A percentile compares a stretch with the other conserved stretches of the same genome.
phyloP scores from a whole-genome alignment of 2,888 invertebrate genomes.

The Pristionchus mayeri region DNA sequence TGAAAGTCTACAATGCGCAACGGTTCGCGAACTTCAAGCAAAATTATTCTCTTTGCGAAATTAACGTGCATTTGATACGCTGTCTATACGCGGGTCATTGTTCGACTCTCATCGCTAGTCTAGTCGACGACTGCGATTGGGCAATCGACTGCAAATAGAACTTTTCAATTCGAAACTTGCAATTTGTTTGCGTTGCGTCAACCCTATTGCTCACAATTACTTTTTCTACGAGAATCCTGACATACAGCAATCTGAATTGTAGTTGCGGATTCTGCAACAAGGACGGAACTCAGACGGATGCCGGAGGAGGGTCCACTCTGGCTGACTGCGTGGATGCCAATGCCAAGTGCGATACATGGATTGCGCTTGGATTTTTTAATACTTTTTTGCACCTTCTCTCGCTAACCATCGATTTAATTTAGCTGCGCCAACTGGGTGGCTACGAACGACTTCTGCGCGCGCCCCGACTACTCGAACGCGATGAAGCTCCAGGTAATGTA shows the following conservation, averaged over 20 bases:
- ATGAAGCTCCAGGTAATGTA: background rate
- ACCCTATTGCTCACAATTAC: background rate
- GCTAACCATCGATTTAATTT: background rate
- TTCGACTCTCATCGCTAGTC: too few species aligned
- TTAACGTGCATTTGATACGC: too few species aligned
- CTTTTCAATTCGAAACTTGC: too few species aligned
- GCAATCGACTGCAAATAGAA: too few species aligned
- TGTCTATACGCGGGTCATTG: too few species aligned
- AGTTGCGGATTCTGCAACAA: background rate
- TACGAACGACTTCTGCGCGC: background rate
- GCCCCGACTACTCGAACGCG: slow-evolving; percentile 1
- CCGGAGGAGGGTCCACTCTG: background rate
- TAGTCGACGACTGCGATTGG: too few species aligned
- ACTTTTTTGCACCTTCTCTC: too few species aligned
- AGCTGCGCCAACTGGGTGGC: background rate
- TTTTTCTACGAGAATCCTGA: background rate
- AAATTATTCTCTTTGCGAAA: too few species aligned
- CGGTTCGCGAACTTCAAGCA: too few species aligned
- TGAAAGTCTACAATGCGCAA: too few species aligned
- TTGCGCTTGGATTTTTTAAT: background rate
- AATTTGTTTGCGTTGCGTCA: too few species aligned
- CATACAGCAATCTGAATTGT: background rate
- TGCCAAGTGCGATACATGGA: background rate
- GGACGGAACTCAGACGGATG: background rate
- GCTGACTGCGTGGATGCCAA: background rate